phyloP scores from a whole-genome alignment of 2,113 vertebrate species.

The Aspiorhynchus laticeps region DNA sequence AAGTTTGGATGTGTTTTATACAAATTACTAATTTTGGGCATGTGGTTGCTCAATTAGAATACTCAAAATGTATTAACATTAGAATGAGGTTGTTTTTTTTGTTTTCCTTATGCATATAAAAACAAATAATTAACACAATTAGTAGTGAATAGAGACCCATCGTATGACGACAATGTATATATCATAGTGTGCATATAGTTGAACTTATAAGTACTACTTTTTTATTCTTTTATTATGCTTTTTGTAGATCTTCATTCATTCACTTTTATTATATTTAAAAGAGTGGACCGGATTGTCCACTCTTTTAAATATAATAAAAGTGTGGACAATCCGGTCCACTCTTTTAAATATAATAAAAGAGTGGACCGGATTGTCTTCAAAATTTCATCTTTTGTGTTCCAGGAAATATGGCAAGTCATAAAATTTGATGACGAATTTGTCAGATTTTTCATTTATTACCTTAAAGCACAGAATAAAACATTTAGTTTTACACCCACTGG shows the following conservation, averaged over 20 bases:
- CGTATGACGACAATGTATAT: background rate
- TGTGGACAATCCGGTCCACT: too few species aligned
- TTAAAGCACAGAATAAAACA: background rate
- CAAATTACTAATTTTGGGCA: too few species aligned
- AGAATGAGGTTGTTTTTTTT: too few species aligned
- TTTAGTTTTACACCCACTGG: background rate
- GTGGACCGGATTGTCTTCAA: background rate
- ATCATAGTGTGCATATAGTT: background rate
- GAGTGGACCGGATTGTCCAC: too few species aligned
- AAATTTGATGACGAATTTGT: background rate
- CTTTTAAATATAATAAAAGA: too few species aligned
- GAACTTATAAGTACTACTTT: background rate
- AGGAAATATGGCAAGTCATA: background rate
- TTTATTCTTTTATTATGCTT: too few species aligned
- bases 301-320: too few species aligned
- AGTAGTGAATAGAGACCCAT: background rate
- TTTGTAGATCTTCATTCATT: background rate
- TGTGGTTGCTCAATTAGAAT: too few species aligned
- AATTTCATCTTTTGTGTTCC: background rate
- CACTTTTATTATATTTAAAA: background rate
- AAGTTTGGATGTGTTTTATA: too few species aligned
- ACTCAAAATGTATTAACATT: too few species aligned
- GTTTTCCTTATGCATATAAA: too few species aligned
- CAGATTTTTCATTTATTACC: background rate
- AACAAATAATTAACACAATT: too few species aligned